Conservation (phyloP, 2,888 invertebrate species). For the Cabera pusaria region DNA sequence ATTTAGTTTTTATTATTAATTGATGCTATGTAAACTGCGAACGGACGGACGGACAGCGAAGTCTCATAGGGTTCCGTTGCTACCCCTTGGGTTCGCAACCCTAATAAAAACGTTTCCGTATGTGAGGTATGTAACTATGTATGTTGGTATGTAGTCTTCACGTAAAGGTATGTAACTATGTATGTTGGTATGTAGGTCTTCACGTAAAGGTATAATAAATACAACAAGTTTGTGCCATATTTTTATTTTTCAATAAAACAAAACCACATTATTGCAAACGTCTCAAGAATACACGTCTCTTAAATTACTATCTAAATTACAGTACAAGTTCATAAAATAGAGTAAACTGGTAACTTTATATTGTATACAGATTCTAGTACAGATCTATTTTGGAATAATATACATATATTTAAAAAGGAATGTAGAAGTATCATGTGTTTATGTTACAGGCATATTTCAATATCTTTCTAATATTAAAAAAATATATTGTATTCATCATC, state of each 20-base stretch:
- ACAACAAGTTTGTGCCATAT: conserved; percentile 62
- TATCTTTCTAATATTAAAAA: too few relatives aligned
- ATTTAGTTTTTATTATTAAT: too few relatives aligned
- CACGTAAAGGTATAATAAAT: conserved; percentile 14
- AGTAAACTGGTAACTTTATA: conserved; percentile 25
- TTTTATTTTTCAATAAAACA: conserved; percentile 67
- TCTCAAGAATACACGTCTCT: conserved; percentile 44
- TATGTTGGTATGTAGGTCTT: too few relatives aligned
- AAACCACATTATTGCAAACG: conserved; percentile 63
- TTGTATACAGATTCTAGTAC: conserved; percentile 45
- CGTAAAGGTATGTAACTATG: too few relatives aligned
- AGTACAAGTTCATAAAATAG: conserved; percentile 35
- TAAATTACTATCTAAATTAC: conserved; percentile 34
- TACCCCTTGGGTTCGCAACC: too few relatives aligned
- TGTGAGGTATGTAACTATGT: too few relatives aligned
- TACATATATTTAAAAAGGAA: conserved; percentile 30
- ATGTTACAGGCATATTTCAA: conserved; percentile 13
- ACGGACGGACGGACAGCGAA: too few relatives aligned
- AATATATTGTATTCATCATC: too few relatives aligned
- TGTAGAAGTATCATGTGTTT: conserved; percentile 21
- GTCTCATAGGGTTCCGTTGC: too few relatives aligned
- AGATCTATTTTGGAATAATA: conserved; percentile 42
- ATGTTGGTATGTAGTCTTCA: too few relatives aligned
- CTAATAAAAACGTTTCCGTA: too few relatives aligned
- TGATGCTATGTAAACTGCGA: too few relatives aligned